Evolutionary conservation across 2,888 invertebrate species (phyloP).

Genomic region (Agonopterix heracliana): DNA sequence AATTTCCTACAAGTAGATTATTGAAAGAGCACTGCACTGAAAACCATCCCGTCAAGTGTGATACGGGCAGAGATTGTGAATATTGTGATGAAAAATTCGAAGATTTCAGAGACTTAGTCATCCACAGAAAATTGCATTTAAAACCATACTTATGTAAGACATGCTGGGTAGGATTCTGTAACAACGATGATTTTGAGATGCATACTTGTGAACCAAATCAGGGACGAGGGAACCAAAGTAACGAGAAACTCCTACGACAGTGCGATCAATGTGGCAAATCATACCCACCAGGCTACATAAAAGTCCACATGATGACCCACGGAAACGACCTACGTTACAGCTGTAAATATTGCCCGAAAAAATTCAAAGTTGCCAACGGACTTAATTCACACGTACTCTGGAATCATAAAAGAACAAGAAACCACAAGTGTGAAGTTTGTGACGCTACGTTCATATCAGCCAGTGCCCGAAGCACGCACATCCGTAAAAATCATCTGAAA

Average conservation of each 20-base stretch:
- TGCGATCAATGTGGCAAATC: conserved; percentile 72
- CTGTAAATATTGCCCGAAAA: conserved; percentile 67
- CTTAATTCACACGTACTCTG: conserved; percentile 63
- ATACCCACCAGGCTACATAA: conserved; percentile 64
- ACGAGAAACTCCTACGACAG: conserved; percentile 43
- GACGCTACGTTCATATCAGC: conserved; percentile 67
- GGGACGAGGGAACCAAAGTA: conserved; percentile 30
- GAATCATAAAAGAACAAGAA: conserved; percentile 66
- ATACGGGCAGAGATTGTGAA: conserved; percentile 57
- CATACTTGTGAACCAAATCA: conserved; percentile 54
- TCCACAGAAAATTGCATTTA: conserved; percentile 61
- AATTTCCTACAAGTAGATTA: conserved; percentile 41
- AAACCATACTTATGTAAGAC: conserved; percentile 61
- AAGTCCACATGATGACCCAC: conserved; percentile 66
- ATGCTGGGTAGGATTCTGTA: conserved; percentile 65
- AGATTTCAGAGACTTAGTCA: conserved; percentile 56
- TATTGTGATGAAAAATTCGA: conserved; percentile 67
- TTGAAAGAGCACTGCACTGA: conserved; percentile 50
- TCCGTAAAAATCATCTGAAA: conserved; percentile 64
- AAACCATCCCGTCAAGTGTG: conserved; percentile 48
- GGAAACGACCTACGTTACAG: conserved; percentile 54
- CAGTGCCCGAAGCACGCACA: conserved; percentile 61
- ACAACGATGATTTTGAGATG: conserved; percentile 31
- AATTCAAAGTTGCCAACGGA: conserved; percentile 65
- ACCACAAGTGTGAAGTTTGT: conserved; percentile 66